Evolutionary conservation across 1,140 invertebrate genomes (phyloP), one percentile per base, ranked within the genome.

Genomic region (Ladona fulva): DNA sequence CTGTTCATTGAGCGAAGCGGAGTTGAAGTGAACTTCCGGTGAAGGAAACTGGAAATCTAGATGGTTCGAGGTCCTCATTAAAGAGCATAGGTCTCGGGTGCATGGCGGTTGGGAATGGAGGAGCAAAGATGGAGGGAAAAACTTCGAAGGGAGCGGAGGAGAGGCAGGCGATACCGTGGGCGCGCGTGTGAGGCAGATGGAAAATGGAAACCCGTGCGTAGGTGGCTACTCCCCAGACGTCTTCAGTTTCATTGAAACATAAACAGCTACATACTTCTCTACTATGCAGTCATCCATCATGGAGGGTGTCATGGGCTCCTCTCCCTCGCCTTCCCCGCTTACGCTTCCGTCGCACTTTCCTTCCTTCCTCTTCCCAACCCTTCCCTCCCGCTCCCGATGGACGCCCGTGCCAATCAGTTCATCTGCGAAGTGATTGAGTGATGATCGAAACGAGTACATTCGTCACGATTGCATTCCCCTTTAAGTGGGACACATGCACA

Each of bases 161-260:
- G n/a, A n/a, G n/a, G n/a, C 8, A 8, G 29, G 29, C 29, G 1
- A 5, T 37, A 5, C 3, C 3, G 29, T 37, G 1, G 29, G 29
- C n/a, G 29, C 29, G 29, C 29, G 52, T 66, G 52, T 16, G 14
- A 12, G n/a, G 52, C 14, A 66, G 52, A 66, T 22, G 52, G 52
- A 66, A 66, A 66, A 66, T 66, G 52, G 52, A 66, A 66, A 66
- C 52, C 52, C 12, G 12, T 66, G 52, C 52, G 52, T 66, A 66
- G 52, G 52, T 66, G 52, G 52, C 52, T 66, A 66, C 52, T 66
- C 52, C 52, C 52, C 14, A 66, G 52, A 66, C 52, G 52, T 66
- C 52, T 66, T 66, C 52, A 66, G 52, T 66, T 66, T 66, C 52
- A 66, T 66, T 66, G 52, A 66, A 66, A 66, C 52, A 66, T 66